Base-by-base conservation (phyloP, 2,797 vertebrate species). In the Pipistrellus pipistrellus region DNA sequence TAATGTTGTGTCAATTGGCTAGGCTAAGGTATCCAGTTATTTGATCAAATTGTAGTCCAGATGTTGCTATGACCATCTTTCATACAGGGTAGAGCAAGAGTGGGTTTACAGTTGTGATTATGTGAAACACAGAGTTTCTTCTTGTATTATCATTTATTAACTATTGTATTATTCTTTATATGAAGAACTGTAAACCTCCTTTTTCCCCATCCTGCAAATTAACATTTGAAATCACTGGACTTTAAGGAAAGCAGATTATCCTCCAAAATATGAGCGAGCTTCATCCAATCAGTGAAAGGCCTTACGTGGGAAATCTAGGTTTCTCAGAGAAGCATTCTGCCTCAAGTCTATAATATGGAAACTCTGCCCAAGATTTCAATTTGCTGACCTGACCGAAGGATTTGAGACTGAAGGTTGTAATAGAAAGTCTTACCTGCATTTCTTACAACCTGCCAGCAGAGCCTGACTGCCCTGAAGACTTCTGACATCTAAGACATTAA, bases 291-390 rank as follows among this genome's bases (percentile, higher is more conserved):
- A 17, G 25, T 57, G 20, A 35, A 80, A 83, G 32, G 48, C 25
- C 25, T 32, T 11, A 51, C 27, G 6, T 15, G 38, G 38, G 90
- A 93, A 44, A 7, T 23, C 30, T 1, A 32, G 30, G 13, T 82
- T 88, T 81, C 73, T 41, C 55, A 32, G 38, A 35, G 14, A 88
- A 77, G n/a, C 62, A 80, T 92, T 89, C 75, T 75, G 21, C 27
- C 25, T 66, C 20, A 32, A 64, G 3, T 25, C 57, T 66, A 0
- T 15, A 78, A 41, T 13, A 32, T 21, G 32, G 51, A 77, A 94
- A 88, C 2, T 27, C 32, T 55, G 1, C 32, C 55, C 71, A 21
- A 55, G 32, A 46, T 80, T 71, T 35, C 25, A 75, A 30, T 32
- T 76, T 64, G 32, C 53, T 77, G 66, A 27, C 15, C 38, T 75